phyloP scores from a whole-genome alignment of 1,140 invertebrate species.

The Propsilocerus akamusi region DNA sequence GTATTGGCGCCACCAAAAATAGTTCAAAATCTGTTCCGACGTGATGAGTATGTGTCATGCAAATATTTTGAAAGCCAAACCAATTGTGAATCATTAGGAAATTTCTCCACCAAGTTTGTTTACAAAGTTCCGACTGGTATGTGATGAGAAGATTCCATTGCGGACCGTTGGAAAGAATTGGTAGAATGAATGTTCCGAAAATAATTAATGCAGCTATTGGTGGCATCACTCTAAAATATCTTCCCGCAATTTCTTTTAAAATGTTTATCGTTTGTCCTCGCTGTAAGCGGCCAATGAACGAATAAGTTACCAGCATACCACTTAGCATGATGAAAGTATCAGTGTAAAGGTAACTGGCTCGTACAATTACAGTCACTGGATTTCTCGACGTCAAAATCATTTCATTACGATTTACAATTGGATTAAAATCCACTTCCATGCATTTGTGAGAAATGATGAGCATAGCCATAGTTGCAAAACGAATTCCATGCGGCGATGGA shows the following conservation, averaged over 20 bases:
- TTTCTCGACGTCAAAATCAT: conserved; percentile 33
- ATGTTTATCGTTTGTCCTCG: conserved; percentile 29
- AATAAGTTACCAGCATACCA: conserved; percentile 38
- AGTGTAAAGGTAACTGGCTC: conserved; percentile 43
- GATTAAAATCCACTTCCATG: conserved; percentile 41
- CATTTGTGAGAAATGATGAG: conserved; percentile 41
- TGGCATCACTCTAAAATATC: conserved; percentile 32
- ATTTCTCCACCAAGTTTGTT: conserved; percentile 39
- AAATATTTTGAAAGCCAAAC: conserved; percentile 44
- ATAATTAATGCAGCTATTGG: conserved; percentile 37
- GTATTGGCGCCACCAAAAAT: conserved; percentile 48
- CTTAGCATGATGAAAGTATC: conserved; percentile 48
- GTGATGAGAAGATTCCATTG: conserved; percentile 43
- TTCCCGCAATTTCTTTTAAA: conserved; percentile 18
- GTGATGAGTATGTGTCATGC: conserved; percentile 50
- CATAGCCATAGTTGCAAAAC: conserved; percentile 37
- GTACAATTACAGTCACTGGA: conserved; percentile 39
- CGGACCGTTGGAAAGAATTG: conserved; percentile 37
- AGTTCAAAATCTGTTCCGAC: conserved; percentile 72
- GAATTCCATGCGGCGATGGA: conserved; percentile 34
- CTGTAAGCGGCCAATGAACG: conserved; percentile 33
- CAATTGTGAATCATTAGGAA: conserved; percentile 43
- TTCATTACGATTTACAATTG: conserved; percentile 37
- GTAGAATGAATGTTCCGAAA: conserved; percentile 42
- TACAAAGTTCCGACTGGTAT: conserved; percentile 39